A percentile compares a stretch with the other conserved stretches of the same genome.
These are phyloP conservation scores for Anodontia alba DNA, from an alignment of 2,888 invertebrate species.

Conservation along the genomic window DNA sequence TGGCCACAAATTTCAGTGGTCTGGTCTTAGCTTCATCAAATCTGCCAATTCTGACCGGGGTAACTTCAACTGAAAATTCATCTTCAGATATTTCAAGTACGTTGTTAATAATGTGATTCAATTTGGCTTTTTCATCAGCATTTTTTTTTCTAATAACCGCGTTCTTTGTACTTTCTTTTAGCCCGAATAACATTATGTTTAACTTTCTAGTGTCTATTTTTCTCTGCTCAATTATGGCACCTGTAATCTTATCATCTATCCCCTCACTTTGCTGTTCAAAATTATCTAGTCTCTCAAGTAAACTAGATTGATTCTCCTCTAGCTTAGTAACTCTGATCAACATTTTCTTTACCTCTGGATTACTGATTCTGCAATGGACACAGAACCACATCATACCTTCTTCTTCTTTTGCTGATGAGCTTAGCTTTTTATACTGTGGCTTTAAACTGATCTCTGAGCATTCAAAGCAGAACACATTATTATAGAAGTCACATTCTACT, in stretches of 20 bases:
- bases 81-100: background rate
- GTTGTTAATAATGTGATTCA: background rate
- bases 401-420: too few relatives aligned
- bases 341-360: background rate
- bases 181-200: slow-evolving; percentile 10
- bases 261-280: background rate
- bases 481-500: too few relatives aligned
- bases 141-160: background rate
- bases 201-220: slow-evolving; percentile 13
- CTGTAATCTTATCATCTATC: background rate
- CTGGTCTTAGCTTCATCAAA: background rate
- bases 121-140: background rate
- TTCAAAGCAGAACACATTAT: too few relatives aligned
- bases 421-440: too few relatives aligned
- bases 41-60: background rate
- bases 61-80: background rate
- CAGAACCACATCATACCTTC: slow-evolving; percentile 3
- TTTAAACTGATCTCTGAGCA: too few relatives aligned
- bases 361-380: background rate
- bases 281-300: background rate
- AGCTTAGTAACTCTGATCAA: background rate
- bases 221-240: background rate
- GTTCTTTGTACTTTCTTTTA: background rate
- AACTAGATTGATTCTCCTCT: background rate
- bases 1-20: background rate